Base-by-base conservation (phyloP, 2,113 vertebrate genomes). In the Geothlypis trichas region DNA sequence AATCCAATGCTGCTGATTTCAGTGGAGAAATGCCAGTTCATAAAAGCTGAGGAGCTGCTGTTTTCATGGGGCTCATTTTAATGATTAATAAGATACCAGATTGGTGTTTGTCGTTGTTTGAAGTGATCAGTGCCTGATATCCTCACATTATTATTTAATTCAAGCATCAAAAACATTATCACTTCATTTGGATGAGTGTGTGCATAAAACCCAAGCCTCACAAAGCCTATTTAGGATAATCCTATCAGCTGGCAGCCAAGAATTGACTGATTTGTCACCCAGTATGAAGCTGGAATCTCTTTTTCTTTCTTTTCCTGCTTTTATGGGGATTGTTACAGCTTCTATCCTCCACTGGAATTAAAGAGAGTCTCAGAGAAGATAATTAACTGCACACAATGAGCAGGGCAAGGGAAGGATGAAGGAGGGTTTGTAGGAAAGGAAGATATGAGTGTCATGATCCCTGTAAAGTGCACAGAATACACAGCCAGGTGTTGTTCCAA, bases 151-250 rank as follows among this genome's bases (percentile, higher is more conserved):
- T 80, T 92, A 89, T 91, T 96, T 85, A 74, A 95, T 94, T 96
- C 86, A 72, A 86, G 35, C 82, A 82, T 82, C 88, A 94, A 90
- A 89, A 95, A 61, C 63, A 81, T 94, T 90, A 96, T 89, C 78
- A 91, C 84, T 96, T 93, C 54, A 97, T 94, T 95, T 87, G 88
- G 73, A 75, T 0, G 8, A 89, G 85, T 47, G 62, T 49, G 52
- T 76, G 77, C 78, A 85, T 89, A 79, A 93, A 93, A 67, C 72
- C 31, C 62, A 69, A 87, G 85, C 39, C 83, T 90, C 4, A 1
- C 59, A 89, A 94, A 95, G 61, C 37, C 46, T 79, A 15, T 93
- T 94, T 96, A 76, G 15, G n/a, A 87, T 92, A 96, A 93, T 95
- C 90, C 65, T 65, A 78, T 95, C 92, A 89, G 66, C 88, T 63